These are phyloP conservation scores for Dromiciops gliroides DNA, from an alignment of 2,113 vertebrate species.

Conservation along the genomic window DNA sequence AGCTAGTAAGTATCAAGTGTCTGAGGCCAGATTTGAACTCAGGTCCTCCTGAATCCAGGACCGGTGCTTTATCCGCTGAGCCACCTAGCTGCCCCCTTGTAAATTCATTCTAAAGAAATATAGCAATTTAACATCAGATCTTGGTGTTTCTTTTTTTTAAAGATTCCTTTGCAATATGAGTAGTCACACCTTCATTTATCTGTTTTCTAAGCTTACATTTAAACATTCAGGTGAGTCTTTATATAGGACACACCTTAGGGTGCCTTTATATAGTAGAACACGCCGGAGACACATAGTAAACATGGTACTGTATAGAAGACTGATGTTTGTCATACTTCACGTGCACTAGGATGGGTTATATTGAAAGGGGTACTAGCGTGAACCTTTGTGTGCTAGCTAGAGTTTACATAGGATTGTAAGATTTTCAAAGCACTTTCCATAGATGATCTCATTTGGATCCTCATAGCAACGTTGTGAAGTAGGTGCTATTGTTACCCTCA, in stretches of 20 bases:
- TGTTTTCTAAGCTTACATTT: slow-evolving; percentile 49
- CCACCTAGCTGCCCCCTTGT: no score
- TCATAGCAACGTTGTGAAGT: not conserved
- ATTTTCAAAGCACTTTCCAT: not conserved
- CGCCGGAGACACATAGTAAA: not conserved
- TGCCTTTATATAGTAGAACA: not conserved
- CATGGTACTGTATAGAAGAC: not conserved
- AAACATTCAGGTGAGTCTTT: slow-evolving; percentile 19
- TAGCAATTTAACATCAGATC: slow-evolving; percentile 9
- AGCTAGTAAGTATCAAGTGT: no score
- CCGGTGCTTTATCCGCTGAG: no score
- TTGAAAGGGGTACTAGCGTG: not conserved
- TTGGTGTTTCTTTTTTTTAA: slow-evolving; percentile 42
- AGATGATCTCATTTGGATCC: not conserved
- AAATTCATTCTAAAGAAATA: slow-evolving; percentile 39
- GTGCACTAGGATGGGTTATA: not conserved
- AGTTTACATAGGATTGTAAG: not conserved
- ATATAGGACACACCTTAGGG: not conserved
- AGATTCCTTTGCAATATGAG: slow-evolving; percentile 14
- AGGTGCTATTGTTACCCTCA: not conserved
- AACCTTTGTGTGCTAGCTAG: not conserved
- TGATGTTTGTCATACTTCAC: not conserved
- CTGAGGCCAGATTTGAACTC: no score
- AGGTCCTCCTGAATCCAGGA: no score
- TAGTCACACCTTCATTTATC: not conserved